Evolutionary conservation across 1,140 invertebrate species (phyloP).

Genomic region (Brachionus rotundiformis): DNA sequence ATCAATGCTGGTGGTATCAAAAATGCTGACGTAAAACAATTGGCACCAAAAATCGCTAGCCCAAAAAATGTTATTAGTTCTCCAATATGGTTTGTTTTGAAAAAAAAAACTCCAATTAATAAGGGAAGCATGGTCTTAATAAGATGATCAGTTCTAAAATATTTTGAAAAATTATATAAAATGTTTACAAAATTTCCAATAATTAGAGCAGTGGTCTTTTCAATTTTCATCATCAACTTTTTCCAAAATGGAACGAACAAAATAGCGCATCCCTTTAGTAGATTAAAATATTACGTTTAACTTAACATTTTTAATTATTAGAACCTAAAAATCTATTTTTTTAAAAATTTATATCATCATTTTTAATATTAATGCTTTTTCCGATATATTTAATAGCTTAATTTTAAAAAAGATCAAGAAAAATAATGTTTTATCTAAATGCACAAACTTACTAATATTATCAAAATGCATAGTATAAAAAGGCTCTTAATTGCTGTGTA

Average conservation of each 20-base stretch:
- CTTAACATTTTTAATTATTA: not conserved
- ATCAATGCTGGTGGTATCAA: constrained; percentile 23
- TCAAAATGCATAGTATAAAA: not conserved
- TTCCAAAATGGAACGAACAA: constrained; percentile 34
- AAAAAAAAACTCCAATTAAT: constrained; percentile 43
- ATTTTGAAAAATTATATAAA: no score
- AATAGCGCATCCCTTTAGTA: constrained; percentile 26
- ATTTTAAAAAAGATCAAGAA: no score
- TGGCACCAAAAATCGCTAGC: not conserved
- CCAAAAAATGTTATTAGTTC: constrained; percentile 40
- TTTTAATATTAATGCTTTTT: no score
- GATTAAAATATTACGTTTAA: not conserved
- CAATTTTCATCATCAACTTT: constrained; percentile 6
- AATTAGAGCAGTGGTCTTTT: constrained; percentile 7
- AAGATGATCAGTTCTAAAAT: not conserved
- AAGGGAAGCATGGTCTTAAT: constrained; percentile 27
- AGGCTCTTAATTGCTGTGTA: constrained; percentile 21
- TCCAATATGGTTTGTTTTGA: not conserved
- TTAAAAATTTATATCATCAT: no score
- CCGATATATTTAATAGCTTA: no score
- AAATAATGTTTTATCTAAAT: no score
- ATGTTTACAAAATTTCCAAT: constrained; percentile 46
- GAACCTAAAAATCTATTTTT: not conserved
- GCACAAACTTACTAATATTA: not conserved
- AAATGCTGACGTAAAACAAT: constrained; percentile 30